These are phyloP conservation scores for Ophiodon elongatus DNA, from an alignment of 2,113 vertebrate species.

Conservation along the genomic window DNA sequence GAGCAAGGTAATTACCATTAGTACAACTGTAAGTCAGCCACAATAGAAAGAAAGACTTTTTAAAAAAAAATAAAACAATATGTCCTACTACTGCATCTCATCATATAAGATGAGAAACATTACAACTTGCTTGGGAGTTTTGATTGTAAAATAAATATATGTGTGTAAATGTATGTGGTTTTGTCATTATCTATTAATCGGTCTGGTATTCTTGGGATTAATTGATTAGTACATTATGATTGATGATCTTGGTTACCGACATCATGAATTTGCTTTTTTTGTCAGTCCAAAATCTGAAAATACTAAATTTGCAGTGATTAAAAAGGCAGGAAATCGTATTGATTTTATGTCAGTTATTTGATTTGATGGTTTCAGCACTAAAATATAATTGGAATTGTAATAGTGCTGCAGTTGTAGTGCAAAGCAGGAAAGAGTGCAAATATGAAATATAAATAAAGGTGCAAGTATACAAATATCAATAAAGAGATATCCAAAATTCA, in stretches of 20 bases:
- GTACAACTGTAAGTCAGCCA: no score
- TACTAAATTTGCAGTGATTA: neutral
- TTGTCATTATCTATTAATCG: neutral
- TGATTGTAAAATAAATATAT: neutral
- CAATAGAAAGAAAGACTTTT: neutral
- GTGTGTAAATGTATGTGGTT: neutral
- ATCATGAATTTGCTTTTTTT: neutral
- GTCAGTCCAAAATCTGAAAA: neutral
- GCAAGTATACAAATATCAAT: neutral
- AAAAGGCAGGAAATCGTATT: neutral
- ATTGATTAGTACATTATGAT: neutral
- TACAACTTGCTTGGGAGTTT: neutral
- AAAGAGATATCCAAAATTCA: neutral
- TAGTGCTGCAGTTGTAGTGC: neutral
- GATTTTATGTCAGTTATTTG: neutral
- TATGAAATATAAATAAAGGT: neutral
- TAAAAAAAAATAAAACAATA: no score
- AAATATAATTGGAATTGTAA: neutral
- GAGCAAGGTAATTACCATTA: constrained; percentile 74
- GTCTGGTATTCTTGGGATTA: neutral
- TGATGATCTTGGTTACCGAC: neutral
- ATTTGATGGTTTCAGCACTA: neutral
- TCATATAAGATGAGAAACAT: neutral
- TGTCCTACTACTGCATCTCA: neutral
- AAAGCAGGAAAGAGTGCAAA: neutral